These are phyloP conservation scores for Chloroclystis v-ata DNA, from an alignment of 2,888 invertebrate genomes.

Conservation along the genomic window DNA sequence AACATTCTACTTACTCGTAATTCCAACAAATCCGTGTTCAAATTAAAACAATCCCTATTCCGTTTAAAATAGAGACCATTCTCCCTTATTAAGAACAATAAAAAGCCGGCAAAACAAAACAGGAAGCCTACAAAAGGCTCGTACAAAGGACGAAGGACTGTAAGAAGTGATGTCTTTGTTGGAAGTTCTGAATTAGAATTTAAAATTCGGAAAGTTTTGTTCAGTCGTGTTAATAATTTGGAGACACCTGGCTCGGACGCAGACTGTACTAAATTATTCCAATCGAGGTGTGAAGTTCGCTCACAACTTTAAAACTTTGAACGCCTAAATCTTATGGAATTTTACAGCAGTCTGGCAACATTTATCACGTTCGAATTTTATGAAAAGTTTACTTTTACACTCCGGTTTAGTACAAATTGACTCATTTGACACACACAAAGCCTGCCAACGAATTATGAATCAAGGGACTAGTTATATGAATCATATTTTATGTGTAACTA, in stretches of 20 bases:
- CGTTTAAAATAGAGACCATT: constrained; percentile 23
- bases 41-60: constrained; percentile 16
- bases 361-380: not conserved
- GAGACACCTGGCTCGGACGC: constrained; percentile 51
- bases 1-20: constrained; percentile 18
- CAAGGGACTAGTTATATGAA: no score
- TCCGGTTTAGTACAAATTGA: no score
- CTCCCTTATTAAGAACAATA: constrained; percentile 27
- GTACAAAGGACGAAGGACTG: constrained; percentile 14
- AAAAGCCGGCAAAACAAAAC: constrained; percentile 40
- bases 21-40: constrained; percentile 5
- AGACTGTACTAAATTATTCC: constrained; percentile 19
- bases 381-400: no score
- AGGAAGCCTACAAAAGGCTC: constrained; percentile 29
- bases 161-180: constrained; percentile 36
- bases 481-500: no score
- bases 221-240: constrained; percentile 65
- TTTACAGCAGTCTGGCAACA: not conserved
- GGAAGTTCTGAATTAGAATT: constrained; percentile 56
- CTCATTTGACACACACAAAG: no score
- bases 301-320: constrained; percentile 7
- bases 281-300: constrained; percentile 16
- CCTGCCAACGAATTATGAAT: no score
- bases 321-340: not conserved
- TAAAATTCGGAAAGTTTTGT: constrained; percentile 60